A percentile compares a stretch with the other conserved stretches of the same genome.
phyloP scores from a whole-genome alignment of 2,113 vertebrate genomes.

The Protomyctophum bolini region DNA sequence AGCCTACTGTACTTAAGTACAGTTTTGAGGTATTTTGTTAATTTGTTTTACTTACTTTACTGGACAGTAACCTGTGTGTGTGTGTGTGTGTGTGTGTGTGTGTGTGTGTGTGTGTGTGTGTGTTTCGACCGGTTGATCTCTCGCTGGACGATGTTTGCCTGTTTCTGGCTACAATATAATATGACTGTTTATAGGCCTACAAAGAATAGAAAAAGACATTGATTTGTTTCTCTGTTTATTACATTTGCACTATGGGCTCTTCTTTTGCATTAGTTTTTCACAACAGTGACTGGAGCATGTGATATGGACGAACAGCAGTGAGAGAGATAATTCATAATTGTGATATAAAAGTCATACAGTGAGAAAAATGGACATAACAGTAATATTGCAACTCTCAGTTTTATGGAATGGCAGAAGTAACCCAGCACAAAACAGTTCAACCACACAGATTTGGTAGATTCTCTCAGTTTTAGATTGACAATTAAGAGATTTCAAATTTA shows the following conservation, averaged over 20 bases:
- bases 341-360: constrained; percentile 37
- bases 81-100: too few species aligned
- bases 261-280: constrained; percentile 68
- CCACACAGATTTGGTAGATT: constrained; percentile 43
- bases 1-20: too few species aligned
- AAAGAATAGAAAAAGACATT: constrained; percentile 13
- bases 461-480: constrained; percentile 33
- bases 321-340: constrained; percentile 32
- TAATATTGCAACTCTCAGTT: constrained; percentile 33
- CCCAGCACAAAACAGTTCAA: constrained; percentile 31
- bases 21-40: not conserved
- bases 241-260: constrained; percentile 61
- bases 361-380: constrained; percentile 40
- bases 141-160: too few species aligned
- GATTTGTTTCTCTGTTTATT: constrained; percentile 58
- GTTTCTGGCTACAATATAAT: too few species aligned
- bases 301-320: constrained; percentile 32
- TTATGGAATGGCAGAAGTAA: constrained; percentile 31
- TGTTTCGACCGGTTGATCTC: too few species aligned
- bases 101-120: too few species aligned
- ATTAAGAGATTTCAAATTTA: constrained; percentile 19
- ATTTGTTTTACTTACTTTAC: not conserved
- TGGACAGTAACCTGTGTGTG: too few species aligned
- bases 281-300: constrained; percentile 62
- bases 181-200: not conserved